Evolutionary conservation across 2,888 invertebrate species (phyloP).

Genomic region (Troilus luridus): DNA sequence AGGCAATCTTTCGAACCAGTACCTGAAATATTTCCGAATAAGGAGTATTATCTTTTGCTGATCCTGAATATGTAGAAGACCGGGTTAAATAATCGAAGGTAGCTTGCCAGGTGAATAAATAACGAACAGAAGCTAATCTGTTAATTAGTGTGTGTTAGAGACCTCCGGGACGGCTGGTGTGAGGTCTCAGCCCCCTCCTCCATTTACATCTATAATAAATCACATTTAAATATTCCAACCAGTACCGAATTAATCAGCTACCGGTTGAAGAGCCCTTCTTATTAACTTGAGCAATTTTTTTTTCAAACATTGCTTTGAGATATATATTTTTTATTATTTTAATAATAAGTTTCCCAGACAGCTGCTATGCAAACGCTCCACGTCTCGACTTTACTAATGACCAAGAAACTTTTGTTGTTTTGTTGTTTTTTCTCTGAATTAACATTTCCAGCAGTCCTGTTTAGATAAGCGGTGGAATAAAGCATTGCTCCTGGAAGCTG

Average conservation of each 20-base stretch:
- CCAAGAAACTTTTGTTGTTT: background rate
- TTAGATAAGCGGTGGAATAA: background rate
- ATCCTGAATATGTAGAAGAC: slow-evolving; percentile 19
- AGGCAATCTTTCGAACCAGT: background rate
- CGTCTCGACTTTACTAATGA: background rate
- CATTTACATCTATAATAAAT: slow-evolving; percentile 50
- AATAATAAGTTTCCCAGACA: slow-evolving; percentile 30
- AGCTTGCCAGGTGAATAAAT: slow-evolving; percentile 48
- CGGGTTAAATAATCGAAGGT: slow-evolving; percentile 36
- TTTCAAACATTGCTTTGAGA: background rate
- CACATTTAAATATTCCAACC: slow-evolving; percentile 47
- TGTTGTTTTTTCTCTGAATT: background rate
- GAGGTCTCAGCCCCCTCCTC: slow-evolving; percentile 22
- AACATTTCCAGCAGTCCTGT: background rate
- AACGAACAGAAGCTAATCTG: slow-evolving; percentile 49
- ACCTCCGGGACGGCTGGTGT: slow-evolving; percentile 52
- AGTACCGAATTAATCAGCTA: slow-evolving; percentile 40
- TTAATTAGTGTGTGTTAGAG: slow-evolving; percentile 53
- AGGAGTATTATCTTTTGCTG: no score
- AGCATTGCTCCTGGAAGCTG: background rate
- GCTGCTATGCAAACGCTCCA: background rate
- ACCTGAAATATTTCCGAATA: background rate
- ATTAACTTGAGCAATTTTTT: slow-evolving; percentile 43
- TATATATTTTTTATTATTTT: background rate
- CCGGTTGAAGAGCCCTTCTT: slow-evolving; percentile 41